Evolutionary conservation across 2,888 invertebrate genomes (phyloP).

Genomic region (Hydroisotoma schaefferi): DNA sequence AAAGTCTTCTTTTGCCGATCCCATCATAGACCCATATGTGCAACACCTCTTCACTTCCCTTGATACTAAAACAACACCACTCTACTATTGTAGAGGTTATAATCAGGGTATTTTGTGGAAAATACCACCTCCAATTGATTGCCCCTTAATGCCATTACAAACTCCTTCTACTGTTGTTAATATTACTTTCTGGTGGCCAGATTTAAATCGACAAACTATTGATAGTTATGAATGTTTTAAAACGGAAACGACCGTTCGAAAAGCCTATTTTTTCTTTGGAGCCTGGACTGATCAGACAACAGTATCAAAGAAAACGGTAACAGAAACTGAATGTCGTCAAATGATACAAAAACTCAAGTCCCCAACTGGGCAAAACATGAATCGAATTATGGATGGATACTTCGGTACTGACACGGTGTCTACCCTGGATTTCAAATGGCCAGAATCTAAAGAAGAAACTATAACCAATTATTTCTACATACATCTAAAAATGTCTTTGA

Average conservation of each 20-base stretch:
- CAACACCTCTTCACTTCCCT: too few species aligned
- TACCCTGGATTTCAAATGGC: neutral
- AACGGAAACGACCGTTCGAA: too few species aligned
- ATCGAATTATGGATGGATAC: neutral
- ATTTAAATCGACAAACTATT: neutral
- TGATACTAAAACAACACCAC: neutral
- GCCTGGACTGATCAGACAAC: neutral
- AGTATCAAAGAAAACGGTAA: neutral
- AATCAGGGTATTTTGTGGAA: neutral
- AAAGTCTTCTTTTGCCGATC: too few species aligned
- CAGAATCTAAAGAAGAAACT: neutral
- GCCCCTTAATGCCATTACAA: neutral
- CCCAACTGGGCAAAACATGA: neutral
- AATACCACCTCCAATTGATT: constrained; percentile 2
- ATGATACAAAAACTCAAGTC: neutral
- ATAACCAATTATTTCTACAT: neutral
- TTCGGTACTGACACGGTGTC: neutral
- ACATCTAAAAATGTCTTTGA: neutral
- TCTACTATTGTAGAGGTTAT: neutral
- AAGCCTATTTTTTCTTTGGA: neutral
- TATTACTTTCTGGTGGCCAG: constrained; percentile 5
- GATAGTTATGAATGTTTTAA: constrained; percentile 3
- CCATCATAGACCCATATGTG: too few species aligned
- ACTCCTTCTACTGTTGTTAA: neutral
- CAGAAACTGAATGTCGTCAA: neutral